These are phyloP conservation scores for Nannoperca australis DNA, from an alignment of 2,797 vertebrate genomes.

Conservation along the genomic window DNA sequence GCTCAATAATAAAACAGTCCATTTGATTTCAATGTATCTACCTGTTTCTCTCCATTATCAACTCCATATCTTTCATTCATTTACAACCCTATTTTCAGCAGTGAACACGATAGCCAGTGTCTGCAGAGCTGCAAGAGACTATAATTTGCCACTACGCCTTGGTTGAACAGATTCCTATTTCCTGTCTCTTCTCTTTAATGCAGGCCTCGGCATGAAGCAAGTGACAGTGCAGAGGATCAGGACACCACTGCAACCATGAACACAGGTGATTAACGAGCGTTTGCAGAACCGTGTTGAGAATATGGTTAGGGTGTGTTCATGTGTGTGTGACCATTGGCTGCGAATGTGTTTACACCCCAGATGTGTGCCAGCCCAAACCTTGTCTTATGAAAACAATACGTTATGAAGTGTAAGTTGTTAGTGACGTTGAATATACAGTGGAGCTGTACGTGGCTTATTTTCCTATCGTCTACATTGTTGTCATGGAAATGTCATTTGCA, in stretches of 20 bases:
- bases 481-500: too few species aligned
- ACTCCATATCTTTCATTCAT: slow-evolving; percentile 32
- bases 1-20: slow-evolving; percentile 5
- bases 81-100: slow-evolving; percentile 40
- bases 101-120: slow-evolving; percentile 9
- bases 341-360: not conserved
- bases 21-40: slow-evolving; percentile 23
- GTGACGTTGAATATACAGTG: too few species aligned
- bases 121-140: slow-evolving; percentile 32
- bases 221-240: slow-evolving; percentile 36
- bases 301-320: slow-evolving; percentile 11
- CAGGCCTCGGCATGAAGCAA: slow-evolving; percentile 26
- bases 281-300: slow-evolving; percentile 46
- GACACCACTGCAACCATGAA: slow-evolving; percentile 16
- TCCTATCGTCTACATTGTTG: too few species aligned
- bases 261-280: slow-evolving; percentile 53
- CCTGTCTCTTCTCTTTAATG: slow-evolving; percentile 45
- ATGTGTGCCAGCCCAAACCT: not conserved
- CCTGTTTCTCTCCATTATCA: not conserved
- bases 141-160: slow-evolving; percentile 39
- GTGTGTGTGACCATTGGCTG: slow-evolving; percentile 23
- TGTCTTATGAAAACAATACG: too few species aligned
- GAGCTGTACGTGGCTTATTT: too few species aligned
- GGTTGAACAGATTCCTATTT: slow-evolving; percentile 53
- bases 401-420: too few species aligned